A percentile compares a stretch with the other conserved stretches of the same genome.
Conservation (phyloP, 2,113 vertebrate genomes). For the Anolis carolinensis region DNA sequence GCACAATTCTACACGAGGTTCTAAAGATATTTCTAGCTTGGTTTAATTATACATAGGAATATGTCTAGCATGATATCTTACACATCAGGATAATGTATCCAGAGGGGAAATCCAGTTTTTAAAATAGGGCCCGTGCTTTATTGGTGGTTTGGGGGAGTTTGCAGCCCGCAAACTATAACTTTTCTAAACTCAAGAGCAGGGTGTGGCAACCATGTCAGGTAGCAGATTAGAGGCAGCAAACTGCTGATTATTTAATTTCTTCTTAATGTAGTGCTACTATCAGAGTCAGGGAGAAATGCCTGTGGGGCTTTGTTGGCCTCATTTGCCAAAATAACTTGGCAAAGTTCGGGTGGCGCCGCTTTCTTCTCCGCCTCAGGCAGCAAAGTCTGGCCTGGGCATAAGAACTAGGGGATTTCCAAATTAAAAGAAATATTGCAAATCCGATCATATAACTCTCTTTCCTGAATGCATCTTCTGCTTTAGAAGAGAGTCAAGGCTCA, state of each 20-base stretch:
- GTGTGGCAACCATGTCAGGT: too few relatives aligned
- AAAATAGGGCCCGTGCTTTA: too few relatives aligned
- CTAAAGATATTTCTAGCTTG: background rate
- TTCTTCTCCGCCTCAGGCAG: background rate
- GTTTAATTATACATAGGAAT: background rate
- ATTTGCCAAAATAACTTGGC: background rate
- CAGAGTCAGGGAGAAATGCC: background rate
- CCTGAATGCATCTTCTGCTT: background rate
- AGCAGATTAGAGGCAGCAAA: too few relatives aligned
- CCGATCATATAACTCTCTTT: background rate
- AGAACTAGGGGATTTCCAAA: background rate
- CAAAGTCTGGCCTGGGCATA: background rate
- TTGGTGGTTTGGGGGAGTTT: too few relatives aligned
- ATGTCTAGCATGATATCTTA: background rate
- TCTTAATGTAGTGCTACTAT: too few relatives aligned
- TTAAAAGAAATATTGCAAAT: background rate
- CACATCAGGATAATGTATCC: background rate
- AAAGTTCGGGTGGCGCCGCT: background rate
- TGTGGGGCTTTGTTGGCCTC: background rate
- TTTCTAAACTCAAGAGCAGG: background rate
- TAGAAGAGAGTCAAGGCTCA: background rate
- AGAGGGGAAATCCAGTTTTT: too few relatives aligned
- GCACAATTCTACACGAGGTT: background rate
- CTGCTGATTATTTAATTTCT: too few relatives aligned
- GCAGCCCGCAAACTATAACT: background rate